Base-by-base conservation (phyloP, 2,888 invertebrate species). In the Ophioninae sp. region DNA sequence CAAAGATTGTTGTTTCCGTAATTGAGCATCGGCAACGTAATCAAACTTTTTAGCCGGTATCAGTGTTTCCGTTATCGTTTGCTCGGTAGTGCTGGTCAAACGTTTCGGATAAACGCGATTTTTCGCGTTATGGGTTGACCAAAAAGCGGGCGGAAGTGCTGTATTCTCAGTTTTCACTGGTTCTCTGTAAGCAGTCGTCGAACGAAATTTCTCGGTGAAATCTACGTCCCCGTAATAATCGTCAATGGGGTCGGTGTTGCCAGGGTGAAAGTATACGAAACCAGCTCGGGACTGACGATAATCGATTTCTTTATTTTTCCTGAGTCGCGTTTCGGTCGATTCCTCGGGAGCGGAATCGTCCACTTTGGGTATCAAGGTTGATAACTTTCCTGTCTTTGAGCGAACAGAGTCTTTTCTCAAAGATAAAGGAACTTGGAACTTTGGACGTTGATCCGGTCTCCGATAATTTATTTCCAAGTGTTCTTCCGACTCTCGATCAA, bases 31-130 rank as follows among this genome's bases (percentile, higher is more conserved):
- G 0, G 93, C 92, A 8, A 85, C 88, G 81, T 90, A 92, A 80
- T 93, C 92, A 63, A 93, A 93, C 82, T 91, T 92, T 61, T 88
- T 92, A 0, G 91, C 90, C 0, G 93, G 92, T 61, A 92, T 88
- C n/a, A 92, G 83, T 0, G 91, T 92, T 83, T 93, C 93, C 2
- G 91, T 92, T 6, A 91, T 82, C 5, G 90, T 81, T 9, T 86
- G 78, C 71, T 92, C 90, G 0, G 91, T 90, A 2, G 90, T 85
- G 22, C 86, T 85, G 10, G 86, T 88, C 0, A 88, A 81, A 3
- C 88, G 88, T 83, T 89, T 90, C 0, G 89, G 88, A 69, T 91
- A 91, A 23, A 88, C 88, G 0, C 91, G 88, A 23, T 86, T 83
- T 75, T 89, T 90, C 17, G 83, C 72, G 23, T 67, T 82, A 30